These are phyloP conservation scores for Cathartes aura DNA, from an alignment of 2,113 vertebrate genomes.

Conservation along the genomic window DNA sequence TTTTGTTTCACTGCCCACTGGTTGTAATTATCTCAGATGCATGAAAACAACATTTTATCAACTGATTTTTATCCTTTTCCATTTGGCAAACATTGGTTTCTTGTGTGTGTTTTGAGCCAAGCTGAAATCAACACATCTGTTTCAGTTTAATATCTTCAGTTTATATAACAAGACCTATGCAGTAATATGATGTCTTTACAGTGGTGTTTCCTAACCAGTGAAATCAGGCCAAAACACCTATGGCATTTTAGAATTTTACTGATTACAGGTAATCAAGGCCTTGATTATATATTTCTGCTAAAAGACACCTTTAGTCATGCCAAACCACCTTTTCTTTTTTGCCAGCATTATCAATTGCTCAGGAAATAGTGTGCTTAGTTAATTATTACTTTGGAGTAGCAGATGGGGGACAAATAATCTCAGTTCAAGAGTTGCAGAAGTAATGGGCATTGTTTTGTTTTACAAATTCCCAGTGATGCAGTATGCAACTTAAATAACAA, in stretches of 20 bases:
- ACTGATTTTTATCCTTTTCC: slow-evolving; percentile 60
- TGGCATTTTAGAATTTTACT: background rate
- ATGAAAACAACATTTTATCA: slow-evolving; percentile 69
- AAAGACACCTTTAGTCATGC: background rate
- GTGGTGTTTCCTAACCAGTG: background rate
- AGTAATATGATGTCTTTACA: slow-evolving; percentile 31
- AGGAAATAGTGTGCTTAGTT: slow-evolving; percentile 1
- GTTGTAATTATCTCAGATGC: slow-evolving; percentile 64
- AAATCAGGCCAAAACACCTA: slow-evolving; percentile 34
- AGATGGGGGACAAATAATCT: slow-evolving; percentile 3
- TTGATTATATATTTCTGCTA: background rate
- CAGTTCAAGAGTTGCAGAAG: background rate
- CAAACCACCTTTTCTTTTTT: background rate
- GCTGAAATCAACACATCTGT: slow-evolving; percentile 71
- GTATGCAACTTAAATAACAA: background rate
- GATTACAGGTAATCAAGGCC: background rate
- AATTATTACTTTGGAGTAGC: slow-evolving; percentile 29
- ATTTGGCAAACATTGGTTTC: slow-evolving; percentile 53
- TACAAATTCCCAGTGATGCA: background rate
- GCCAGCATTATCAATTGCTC: background rate
- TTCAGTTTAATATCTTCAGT: slow-evolving; percentile 54
- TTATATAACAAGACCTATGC: slow-evolving; percentile 26
- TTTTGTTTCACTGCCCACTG: slow-evolving; percentile 63
- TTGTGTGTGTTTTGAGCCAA: slow-evolving; percentile 62
- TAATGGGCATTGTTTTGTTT: slow-evolving; percentile 14